Conservation (phyloP, 2,888 invertebrate species). For the Sinohyriopsis cumingii region DNA sequence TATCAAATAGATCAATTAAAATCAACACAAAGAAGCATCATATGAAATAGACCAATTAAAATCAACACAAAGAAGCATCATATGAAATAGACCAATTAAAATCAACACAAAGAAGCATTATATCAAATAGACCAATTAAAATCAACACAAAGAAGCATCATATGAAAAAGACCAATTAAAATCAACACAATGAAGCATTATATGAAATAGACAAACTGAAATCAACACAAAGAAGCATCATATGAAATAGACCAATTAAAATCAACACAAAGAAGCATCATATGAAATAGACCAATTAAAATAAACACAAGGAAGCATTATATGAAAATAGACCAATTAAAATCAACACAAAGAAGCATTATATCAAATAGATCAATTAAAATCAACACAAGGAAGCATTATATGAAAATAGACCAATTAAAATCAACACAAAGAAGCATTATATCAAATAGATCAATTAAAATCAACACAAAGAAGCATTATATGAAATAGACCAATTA, state of each 20-base stretch:
- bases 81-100: conserved; percentile 1
- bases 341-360: too few species aligned
- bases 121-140: conserved; percentile 1
- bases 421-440: conserved; percentile 23
- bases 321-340: conserved; percentile 1
- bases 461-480: conserved; percentile 33
- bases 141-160: conserved; percentile 34
- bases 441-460: conserved; percentile 3
- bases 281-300: conserved; percentile 5
- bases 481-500: conserved; percentile 3
- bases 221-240: conserved; percentile 42
- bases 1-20: not conserved
- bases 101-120: conserved; percentile 27
- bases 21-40: too few species aligned
- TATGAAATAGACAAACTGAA: conserved; percentile 8
- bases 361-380: not conserved
- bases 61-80: conserved; percentile 16
- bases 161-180: conserved; percentile 1
- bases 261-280: conserved; percentile 16
- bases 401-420: conserved; percentile 5
- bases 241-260: conserved; percentile 1
- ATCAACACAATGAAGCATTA: conserved; percentile 44
- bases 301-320: conserved; percentile 15
- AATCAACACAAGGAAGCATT: conserved; percentile 18
- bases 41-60: conserved; percentile 5